Evolutionary conservation across 2,888 invertebrate species (phyloP), one percentile per base, ranked within the genome.

Genomic region (Mimachlamys varia): DNA sequence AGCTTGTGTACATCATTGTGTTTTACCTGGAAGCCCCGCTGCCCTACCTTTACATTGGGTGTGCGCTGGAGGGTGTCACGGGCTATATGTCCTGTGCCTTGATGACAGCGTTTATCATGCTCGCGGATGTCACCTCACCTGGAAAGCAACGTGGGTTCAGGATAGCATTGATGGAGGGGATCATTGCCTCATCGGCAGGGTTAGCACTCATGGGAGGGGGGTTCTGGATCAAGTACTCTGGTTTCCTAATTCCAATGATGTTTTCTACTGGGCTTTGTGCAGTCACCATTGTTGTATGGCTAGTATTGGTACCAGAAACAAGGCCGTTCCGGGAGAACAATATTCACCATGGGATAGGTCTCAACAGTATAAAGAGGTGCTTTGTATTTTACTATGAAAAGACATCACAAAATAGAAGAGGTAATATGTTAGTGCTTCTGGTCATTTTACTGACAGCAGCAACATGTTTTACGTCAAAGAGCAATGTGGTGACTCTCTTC

Each of bases 41-140:
- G 0, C 22, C 89, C 17, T 58, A 90, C 44, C 55, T 94, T 3
- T 90, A 89, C 37, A 87, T 92, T 17, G 93, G 91, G 15, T 90
- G 92, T 62, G 55, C 90, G 12, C 87, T 89, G 44, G 93, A 92
- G 58, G 93, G 93, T 12, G 19, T 92, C 15, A 90, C 93, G 0
- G 94, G 94, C 0, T 91, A 92, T 38, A 93, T 93, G 88, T 93
- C 92, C 13, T 90, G 91, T n/a, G 88, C 92, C 88, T 53, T 93
- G n/a, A 91, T 93, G 89, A 89, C 92, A 19, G 62, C 92, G 44
- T 93, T 94, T 88, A 90, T 92, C 19, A 92, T 93, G 44, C 89
- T 92, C 17, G 92, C 94, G 22, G 94, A 94, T 90, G 87, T 94
- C n/a, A 93, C 93, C 0, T 88, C n/a, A 4, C 91, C 92, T 0